Evolutionary conservation across 2,888 invertebrate genomes (phyloP).

Genomic region (Drosophila leonis): DNA sequence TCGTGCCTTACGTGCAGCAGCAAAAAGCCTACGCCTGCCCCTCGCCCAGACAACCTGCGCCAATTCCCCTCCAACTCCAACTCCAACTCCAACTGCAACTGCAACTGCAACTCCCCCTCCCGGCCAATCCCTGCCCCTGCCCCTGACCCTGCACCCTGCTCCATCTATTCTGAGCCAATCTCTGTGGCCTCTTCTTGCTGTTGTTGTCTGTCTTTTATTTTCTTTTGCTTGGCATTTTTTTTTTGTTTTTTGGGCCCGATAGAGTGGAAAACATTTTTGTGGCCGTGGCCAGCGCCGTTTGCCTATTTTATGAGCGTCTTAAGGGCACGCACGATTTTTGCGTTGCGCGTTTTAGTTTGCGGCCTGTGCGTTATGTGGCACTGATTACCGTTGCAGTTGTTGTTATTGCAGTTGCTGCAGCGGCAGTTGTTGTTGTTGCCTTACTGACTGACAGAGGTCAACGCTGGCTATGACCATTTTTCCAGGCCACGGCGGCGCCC

Average conservation of each 20-base stretch:
- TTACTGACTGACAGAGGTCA: constrained; percentile 59
- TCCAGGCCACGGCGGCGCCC: constrained; percentile 54
- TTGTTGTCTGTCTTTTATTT: constrained; percentile 14
- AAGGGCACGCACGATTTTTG: constrained; percentile 82
- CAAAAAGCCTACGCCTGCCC: constrained; percentile 12
- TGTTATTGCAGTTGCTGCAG: constrained; percentile 7
- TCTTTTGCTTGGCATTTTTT: constrained; percentile 7
- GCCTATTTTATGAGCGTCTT: constrained; percentile 81
- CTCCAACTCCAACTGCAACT: not conserved
- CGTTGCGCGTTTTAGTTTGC: constrained; percentile 77
- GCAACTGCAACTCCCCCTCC: not conserved
- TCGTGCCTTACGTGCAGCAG: constrained; percentile 79
- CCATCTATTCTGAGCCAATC: constrained; percentile 49
- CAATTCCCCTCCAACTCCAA: not conserved
- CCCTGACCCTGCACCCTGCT: constrained; percentile 5
- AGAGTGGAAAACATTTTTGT: constrained; percentile 66
- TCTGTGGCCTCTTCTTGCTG: constrained; percentile 27
- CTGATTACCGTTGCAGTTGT: constrained; percentile 74
- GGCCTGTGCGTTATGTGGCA: constrained; percentile 78
- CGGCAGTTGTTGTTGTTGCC: constrained; percentile 10
- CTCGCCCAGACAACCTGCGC: not conserved
- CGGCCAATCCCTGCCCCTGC: no score
- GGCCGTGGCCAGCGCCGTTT: constrained; percentile 69
- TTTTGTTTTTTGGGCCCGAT: constrained; percentile 52
- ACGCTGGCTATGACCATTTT: constrained; percentile 55